Conservation (phyloP, 1,140 invertebrate genomes). For the Teleogryllus occipitalis region DNA sequence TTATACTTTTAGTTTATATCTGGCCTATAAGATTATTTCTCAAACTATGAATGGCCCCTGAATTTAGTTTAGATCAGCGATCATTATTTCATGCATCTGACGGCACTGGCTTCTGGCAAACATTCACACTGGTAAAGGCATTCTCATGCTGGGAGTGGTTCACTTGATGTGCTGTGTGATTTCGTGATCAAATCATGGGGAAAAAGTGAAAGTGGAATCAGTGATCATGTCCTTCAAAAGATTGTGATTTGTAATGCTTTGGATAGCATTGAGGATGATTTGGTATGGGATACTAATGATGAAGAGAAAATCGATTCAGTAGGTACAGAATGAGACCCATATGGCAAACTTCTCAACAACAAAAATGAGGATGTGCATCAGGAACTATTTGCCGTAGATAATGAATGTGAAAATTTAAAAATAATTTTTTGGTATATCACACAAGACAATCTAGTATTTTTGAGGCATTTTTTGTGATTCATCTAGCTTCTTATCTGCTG, state of each 20-base stretch:
- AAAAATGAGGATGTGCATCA: neutral
- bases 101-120: too few relatives aligned
- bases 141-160: too few relatives aligned
- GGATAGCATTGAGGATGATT: neutral
- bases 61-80: neutral
- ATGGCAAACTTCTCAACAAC: neutral
- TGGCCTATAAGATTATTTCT: neutral
- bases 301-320: neutral
- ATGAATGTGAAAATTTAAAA: neutral
- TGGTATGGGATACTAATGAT: neutral
- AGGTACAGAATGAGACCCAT: neutral
- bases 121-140: too few relatives aligned
- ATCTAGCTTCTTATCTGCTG: neutral
- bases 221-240: neutral
- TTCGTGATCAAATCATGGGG: too few relatives aligned
- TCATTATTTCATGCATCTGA: too few relatives aligned
- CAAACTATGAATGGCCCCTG: neutral
- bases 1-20: neutral
- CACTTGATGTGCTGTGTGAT: too few relatives aligned
- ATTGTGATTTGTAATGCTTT: neutral
- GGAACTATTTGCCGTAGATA: neutral
- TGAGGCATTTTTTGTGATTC: neutral
- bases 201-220: too few relatives aligned
- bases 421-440: neutral
- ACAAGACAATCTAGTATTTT: neutral